Evolutionary conservation across 1,140 invertebrate species (phyloP).

Genomic region (Camponotus floridanus): DNA sequence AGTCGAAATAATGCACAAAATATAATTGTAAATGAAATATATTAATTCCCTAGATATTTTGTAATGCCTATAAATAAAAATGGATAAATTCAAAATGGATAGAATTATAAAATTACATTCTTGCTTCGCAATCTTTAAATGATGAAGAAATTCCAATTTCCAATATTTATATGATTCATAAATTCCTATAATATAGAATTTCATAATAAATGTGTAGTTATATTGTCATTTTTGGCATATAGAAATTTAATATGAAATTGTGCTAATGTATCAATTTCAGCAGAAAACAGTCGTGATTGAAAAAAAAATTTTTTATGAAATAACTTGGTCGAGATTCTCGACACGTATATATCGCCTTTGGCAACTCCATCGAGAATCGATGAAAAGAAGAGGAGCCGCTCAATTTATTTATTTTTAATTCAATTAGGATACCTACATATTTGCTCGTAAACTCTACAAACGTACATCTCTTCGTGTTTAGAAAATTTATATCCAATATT

Average conservation of each 20-base stretch:
- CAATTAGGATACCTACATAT: slow-evolving; percentile 20
- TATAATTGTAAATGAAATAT: slow-evolving; percentile 20
- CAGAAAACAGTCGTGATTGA: neutral
- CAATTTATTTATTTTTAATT: slow-evolving; percentile 51
- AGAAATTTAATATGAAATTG: neutral
- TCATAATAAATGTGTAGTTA: neutral
- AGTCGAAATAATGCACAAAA: neutral
- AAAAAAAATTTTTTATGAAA: neutral
- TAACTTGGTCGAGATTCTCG: neutral
- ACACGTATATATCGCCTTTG: neutral
- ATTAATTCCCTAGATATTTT: neutral
- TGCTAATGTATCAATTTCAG: neutral
- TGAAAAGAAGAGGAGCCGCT: slow-evolving; percentile 15
- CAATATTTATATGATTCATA: neutral
- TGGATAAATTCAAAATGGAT: neutral
- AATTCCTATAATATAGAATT: neutral
- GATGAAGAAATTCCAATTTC: neutral
- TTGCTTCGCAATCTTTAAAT: neutral
- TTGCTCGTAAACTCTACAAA: slow-evolving; percentile 22
- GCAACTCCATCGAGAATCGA: neutral
- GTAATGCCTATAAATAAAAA: neutral
- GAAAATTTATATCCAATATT: slow-evolving; percentile 24
- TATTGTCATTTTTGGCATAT: neutral
- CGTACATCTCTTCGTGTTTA: slow-evolving; percentile 2
- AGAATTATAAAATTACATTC: slow-evolving; percentile 2